These are phyloP conservation scores for Orchestia grillus DNA, from an alignment of 1,140 invertebrate genomes.

Conservation along the genomic window DNA sequence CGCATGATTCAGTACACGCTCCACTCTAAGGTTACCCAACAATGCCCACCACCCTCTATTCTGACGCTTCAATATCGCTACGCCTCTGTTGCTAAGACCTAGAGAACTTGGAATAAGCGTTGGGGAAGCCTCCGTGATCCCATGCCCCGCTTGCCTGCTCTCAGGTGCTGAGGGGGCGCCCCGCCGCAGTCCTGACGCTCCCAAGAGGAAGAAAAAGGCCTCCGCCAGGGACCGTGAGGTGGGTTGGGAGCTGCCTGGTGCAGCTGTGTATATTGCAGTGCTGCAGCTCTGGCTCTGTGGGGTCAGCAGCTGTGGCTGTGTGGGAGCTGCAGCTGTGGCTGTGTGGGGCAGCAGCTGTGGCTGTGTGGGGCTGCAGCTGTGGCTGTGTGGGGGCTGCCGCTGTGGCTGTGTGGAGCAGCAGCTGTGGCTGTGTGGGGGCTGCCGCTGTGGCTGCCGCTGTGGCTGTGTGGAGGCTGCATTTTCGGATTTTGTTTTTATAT, in stretches of 20 bases:
- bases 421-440: background rate
- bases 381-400: background rate
- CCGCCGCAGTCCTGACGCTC: background rate
- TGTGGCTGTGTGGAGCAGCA: background rate
- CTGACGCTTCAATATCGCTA: too few relatives aligned
- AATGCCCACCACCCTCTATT: too few relatives aligned
- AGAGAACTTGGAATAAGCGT: too few relatives aligned
- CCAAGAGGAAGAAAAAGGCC: background rate
- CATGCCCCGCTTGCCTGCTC: too few relatives aligned
- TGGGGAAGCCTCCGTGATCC: too few relatives aligned
- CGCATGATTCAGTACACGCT: too few relatives aligned
- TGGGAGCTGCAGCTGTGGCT: background rate
- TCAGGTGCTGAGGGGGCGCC: background rate
- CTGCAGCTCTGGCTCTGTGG: background rate
- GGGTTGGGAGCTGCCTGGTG: background rate
- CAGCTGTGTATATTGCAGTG: background rate
- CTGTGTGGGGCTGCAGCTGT: background rate
- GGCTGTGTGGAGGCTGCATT: background rate
- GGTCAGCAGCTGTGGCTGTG: background rate
- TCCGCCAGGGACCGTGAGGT: conserved; percentile 23
- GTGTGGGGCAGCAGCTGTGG: background rate
- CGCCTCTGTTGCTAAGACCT: too few relatives aligned
- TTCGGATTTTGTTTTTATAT: background rate
- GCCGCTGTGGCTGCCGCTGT: background rate
- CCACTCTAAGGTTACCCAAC: too few relatives aligned